Percentiles rank a stretch among this genome's conserved stretches.
Conservation (phyloP, 2,888 invertebrate genomes). For the Ectemnius continuus region DNA sequence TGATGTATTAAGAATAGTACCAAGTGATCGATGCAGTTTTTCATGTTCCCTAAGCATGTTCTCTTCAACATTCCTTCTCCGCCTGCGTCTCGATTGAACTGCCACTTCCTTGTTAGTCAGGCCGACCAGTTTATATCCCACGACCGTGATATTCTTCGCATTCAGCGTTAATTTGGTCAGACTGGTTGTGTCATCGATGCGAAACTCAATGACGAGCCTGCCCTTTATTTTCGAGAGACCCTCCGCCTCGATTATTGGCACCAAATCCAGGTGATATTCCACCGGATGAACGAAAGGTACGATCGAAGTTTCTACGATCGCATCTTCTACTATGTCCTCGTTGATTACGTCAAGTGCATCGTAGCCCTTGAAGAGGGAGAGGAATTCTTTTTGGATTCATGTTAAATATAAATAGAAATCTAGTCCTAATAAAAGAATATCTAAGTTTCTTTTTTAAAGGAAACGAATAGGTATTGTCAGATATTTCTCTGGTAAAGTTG, state of each 20-base stretch:
- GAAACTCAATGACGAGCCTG: conserved; percentile 63
- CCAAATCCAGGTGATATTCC: conserved; percentile 64
- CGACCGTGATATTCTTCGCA: conserved; percentile 61
- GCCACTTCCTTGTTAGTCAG: conserved; percentile 12
- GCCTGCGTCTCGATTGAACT: conserved; percentile 27
- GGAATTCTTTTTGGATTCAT: not conserved
- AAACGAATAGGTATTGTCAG: too few species aligned
- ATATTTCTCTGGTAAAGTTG: too few species aligned
- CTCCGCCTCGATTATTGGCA: conserved; percentile 54
- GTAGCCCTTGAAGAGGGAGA: conserved; percentile 48
- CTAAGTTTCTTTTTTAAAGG: not conserved
- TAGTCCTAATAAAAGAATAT: too few species aligned
- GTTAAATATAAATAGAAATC: too few species aligned
- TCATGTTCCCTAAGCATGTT: conserved; percentile 9
- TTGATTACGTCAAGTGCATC: conserved; percentile 57
- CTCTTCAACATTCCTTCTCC: conserved; percentile 34
- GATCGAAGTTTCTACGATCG: conserved; percentile 35
- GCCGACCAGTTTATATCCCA: conserved; percentile 45
- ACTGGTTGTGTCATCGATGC: conserved; percentile 51
- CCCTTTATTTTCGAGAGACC: conserved; percentile 59
- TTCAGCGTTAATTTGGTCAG: conserved; percentile 63
- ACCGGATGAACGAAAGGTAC: conserved; percentile 63
- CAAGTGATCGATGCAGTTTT: not conserved
- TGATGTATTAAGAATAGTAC: conserved; percentile 13
- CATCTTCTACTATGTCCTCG: conserved; percentile 54